These are phyloP conservation scores for Andrena haemorrhoa DNA, from an alignment of 2,888 invertebrate genomes.

Conservation along the genomic window DNA sequence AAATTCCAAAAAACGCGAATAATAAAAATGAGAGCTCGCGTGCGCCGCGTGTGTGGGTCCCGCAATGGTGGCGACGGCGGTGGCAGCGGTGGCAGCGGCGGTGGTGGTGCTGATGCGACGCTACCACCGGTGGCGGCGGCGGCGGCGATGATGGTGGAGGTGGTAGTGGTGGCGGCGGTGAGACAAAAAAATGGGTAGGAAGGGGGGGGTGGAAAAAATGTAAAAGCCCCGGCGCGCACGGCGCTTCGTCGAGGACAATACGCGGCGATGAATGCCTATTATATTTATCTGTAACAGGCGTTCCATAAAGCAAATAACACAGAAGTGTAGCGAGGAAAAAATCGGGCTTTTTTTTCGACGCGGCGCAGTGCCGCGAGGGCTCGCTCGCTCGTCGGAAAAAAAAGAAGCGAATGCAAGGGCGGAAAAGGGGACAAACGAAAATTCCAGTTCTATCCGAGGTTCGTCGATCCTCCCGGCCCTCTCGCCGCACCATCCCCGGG, in stretches of 20 bases:
- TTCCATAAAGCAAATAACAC: constrained; percentile 85
- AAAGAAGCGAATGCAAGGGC: constrained; percentile 51
- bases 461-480: constrained; percentile 43
- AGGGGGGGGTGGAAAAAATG: constrained; percentile 77
- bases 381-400: constrained; percentile 59
- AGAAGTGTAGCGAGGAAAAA: constrained; percentile 81
- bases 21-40: constrained; percentile 83
- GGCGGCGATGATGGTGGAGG: constrained; percentile 51
- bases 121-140: constrained; percentile 41
- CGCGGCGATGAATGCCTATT: constrained; percentile 85
- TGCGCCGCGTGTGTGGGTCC: constrained; percentile 68
- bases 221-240: constrained; percentile 82
- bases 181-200: constrained; percentile 74
- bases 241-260: constrained; percentile 84
- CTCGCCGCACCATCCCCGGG: neutral
- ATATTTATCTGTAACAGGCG: constrained; percentile 85
- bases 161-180: constrained; percentile 68
- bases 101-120: constrained; percentile 41
- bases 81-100: constrained; percentile 51
- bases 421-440: constrained; percentile 71
- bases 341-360: constrained; percentile 75
- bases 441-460: constrained; percentile 69
- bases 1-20: constrained; percentile 85
- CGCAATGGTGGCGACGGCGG: constrained; percentile 69
- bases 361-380: constrained; percentile 73